A percentile compares a stretch with the other conserved stretches of the same genome.
Evolutionary conservation across 1,140 invertebrate genomes (phyloP).

Genomic region (Bombus ignitus): DNA sequence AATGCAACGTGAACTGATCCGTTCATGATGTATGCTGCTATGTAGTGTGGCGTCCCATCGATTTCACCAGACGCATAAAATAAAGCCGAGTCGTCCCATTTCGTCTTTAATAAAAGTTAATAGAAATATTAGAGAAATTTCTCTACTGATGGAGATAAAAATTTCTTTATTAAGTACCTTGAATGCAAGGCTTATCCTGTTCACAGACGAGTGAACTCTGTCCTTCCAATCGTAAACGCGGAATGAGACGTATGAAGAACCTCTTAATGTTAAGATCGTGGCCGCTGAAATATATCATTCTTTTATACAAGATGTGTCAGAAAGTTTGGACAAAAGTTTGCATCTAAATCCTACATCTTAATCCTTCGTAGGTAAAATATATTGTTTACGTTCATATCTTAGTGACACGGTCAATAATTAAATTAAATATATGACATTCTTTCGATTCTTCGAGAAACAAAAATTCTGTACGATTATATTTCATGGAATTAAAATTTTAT

Average conservation of each 20-base stretch:
- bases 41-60: conserved; percentile 89
- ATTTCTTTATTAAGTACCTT: conserved; percentile 84
- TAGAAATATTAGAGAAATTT: neutral
- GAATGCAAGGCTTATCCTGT: conserved; percentile 93
- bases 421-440: no score
- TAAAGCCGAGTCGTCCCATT: conserved; percentile 92
- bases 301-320: neutral
- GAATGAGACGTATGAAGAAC: conserved; percentile 96
- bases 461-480: no score
- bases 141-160: neutral
- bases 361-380: neutral
- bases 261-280: conserved; percentile 92
- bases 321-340: neutral
- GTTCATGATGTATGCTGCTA: conserved; percentile 91
- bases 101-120: conserved; percentile 83
- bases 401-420: no score
- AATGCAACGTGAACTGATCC: conserved; percentile 91
- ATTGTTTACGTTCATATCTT: neutral
- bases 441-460: no score
- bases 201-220: conserved; percentile 92
- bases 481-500: no score
- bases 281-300: conserved; percentile 85
- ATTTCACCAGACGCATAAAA: conserved; percentile 95
- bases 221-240: conserved; percentile 96
- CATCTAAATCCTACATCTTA: neutral